Percentiles rank a stretch among this genome's conserved stretches.
phyloP scores from a whole-genome alignment of 2,888 invertebrate species.

The Macropis europaea region DNA sequence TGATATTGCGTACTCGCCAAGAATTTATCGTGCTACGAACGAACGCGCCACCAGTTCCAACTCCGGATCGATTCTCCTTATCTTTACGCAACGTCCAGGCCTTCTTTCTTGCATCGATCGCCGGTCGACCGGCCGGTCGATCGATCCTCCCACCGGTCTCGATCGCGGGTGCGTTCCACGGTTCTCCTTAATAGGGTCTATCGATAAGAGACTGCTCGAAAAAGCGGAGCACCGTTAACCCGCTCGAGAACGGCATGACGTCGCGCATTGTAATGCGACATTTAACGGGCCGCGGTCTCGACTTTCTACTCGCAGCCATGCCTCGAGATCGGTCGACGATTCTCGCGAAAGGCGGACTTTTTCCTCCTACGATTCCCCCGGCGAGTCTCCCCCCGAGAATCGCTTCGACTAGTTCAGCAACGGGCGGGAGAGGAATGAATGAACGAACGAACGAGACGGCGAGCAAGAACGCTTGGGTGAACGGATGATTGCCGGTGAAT shows the following conservation, averaged over 20 bases:
- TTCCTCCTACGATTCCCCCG: background rate
- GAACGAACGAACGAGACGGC: constrained; percentile 21
- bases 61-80: background rate
- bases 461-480: constrained; percentile 57
- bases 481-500: constrained; percentile 73
- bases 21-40: constrained; percentile 21
- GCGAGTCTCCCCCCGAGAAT: constrained; percentile 3
- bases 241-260: background rate
- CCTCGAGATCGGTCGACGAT: background rate
- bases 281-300: constrained; percentile 46
- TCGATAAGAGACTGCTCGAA: too few relatives aligned
- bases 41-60: background rate
- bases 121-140: too few relatives aligned
- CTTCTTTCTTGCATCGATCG: background rate
- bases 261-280: constrained; percentile 64
- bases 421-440: constrained; percentile 46
- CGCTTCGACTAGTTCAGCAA: constrained; percentile 1
- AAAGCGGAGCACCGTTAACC: background rate
- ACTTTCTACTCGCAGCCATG: constrained; percentile 54
- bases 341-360: background rate
- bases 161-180: too few relatives aligned
- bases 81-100: background rate
- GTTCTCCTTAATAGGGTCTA: too few relatives aligned
- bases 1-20: constrained; percentile 26
- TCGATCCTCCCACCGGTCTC: background rate